Conservation (phyloP, 2,797 vertebrate species). For the Notolepis coatsorum region DNA sequence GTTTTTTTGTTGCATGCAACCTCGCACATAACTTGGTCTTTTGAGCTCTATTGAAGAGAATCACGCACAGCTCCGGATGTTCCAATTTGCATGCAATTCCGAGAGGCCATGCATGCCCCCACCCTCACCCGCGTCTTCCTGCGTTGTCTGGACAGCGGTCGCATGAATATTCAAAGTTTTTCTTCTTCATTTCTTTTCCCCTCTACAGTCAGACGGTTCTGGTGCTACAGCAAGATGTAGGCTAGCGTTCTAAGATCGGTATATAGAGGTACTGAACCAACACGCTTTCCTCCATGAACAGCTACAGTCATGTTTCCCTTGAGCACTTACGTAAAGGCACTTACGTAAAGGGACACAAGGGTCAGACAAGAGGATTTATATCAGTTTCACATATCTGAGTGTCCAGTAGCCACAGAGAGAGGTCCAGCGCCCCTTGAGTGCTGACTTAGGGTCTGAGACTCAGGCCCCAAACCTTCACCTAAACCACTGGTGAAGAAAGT, state of each 20-base stretch:
- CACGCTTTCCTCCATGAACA: too few relatives aligned
- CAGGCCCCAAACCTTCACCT: slow-evolving; percentile 34
- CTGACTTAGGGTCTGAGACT: slow-evolving; percentile 31
- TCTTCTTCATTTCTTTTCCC: slow-evolving; percentile 20
- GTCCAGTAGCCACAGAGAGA: too few relatives aligned
- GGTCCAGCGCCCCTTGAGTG: too few relatives aligned
- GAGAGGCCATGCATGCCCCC: slow-evolving; percentile 37
- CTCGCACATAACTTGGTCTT: slow-evolving; percentile 38
- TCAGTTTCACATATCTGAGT: too few relatives aligned
- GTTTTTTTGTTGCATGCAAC: slow-evolving; percentile 45
- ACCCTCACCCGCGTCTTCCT: slow-evolving; percentile 3
- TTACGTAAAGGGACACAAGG: too few relatives aligned
- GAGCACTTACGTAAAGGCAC: too few relatives aligned
- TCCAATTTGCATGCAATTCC: slow-evolving; percentile 41
- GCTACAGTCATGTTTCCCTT: too few relatives aligned
- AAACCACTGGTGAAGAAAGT: slow-evolving; percentile 50
- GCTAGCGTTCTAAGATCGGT: too few relatives aligned
- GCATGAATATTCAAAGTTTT: slow-evolving; percentile 36
- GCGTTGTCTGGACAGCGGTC: slow-evolving; percentile 15
- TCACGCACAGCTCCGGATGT: slow-evolving; percentile 33
- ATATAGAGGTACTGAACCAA: too few relatives aligned
- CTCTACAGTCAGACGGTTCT: not conserved
- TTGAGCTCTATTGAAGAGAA: slow-evolving; percentile 21
- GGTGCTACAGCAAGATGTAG: not conserved
- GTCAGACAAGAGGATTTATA: too few relatives aligned